Conservation (phyloP, 2,797 vertebrate genomes). For the Phoxinus dragarum region DNA sequence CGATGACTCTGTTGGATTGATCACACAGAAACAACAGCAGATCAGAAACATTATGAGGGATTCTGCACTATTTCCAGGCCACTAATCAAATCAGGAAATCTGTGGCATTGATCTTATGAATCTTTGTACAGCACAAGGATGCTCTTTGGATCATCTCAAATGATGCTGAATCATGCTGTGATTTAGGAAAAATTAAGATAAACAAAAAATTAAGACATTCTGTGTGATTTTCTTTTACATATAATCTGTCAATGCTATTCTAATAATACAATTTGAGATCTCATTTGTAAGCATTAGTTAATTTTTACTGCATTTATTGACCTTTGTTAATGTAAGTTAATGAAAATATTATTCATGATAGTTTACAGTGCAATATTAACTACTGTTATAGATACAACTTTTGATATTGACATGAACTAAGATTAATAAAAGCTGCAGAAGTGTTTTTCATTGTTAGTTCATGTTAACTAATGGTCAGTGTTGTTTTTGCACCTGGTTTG, state of each 20-base stretch:
- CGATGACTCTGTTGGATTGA: slow-evolving; percentile 58
- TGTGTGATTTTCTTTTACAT: neutral
- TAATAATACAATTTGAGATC: neutral
- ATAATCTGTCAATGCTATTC: neutral
- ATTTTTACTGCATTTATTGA: too few relatives aligned
- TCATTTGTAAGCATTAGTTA: neutral
- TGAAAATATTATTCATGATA: neutral
- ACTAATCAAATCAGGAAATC: neutral
- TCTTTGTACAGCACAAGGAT: neutral
- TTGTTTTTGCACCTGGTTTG: slow-evolving; percentile 78
- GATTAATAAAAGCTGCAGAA: neutral
- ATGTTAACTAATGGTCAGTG: neutral
- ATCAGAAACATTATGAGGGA: slow-evolving; percentile 10
- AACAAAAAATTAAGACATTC: neutral
- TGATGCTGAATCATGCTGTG: neutral
- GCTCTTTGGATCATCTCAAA: neutral
- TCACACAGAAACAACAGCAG: slow-evolving; percentile 10
- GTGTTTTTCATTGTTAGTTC: neutral
- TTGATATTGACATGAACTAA: neutral
- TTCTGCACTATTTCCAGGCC: neutral
- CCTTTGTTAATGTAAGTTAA: neutral
- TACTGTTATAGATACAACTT: neutral
- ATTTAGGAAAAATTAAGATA: neutral
- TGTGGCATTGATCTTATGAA: neutral
- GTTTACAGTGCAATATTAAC: neutral